A percentile compares a stretch with the other conserved stretches of the same genome.
Conservation (phyloP, 2,113 vertebrate species). For the Leptocoma aspasia region DNA sequence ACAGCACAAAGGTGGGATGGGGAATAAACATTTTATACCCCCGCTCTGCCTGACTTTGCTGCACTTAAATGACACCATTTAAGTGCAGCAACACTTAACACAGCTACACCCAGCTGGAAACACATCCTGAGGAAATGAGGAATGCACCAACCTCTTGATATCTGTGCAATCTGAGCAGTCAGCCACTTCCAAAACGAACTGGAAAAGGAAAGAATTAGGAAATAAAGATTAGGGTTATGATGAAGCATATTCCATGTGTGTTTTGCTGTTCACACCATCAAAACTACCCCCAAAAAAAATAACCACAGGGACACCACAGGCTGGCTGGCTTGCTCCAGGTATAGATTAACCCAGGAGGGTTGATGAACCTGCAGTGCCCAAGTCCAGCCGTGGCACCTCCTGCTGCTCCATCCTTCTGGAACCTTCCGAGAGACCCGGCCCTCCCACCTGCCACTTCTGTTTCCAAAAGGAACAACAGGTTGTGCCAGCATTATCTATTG, state of each 20-base stretch:
- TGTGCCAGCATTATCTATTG: background rate
- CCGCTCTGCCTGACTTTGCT: background rate
- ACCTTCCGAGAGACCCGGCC: accelerated
- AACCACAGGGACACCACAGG: background rate
- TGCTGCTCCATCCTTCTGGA: background rate
- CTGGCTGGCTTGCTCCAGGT: accelerated
- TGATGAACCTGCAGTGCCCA: background rate
- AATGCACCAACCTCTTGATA: conserved; percentile 71
- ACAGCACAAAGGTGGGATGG: background rate
- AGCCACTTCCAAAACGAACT: conserved; percentile 78
- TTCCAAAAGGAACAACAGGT: accelerated
- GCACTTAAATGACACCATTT: accelerated
- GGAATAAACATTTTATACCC: accelerated
- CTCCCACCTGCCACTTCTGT: background rate
- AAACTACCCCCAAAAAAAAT: background rate
- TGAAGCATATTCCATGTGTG: background rate
- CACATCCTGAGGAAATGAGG: background rate
- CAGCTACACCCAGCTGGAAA: background rate
- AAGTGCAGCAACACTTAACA: too few species aligned
- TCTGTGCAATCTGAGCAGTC: conserved; percentile 65
- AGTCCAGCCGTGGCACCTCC: background rate
- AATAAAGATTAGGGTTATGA: background rate
- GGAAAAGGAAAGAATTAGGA: conserved; percentile 15
- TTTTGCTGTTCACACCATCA: background rate
- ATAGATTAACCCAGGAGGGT: background rate